A percentile compares a stretch with the other conserved stretches of the same genome.
phyloP scores from a whole-genome alignment of 2,888 invertebrate genomes.

The Harpalus rubripes region DNA sequence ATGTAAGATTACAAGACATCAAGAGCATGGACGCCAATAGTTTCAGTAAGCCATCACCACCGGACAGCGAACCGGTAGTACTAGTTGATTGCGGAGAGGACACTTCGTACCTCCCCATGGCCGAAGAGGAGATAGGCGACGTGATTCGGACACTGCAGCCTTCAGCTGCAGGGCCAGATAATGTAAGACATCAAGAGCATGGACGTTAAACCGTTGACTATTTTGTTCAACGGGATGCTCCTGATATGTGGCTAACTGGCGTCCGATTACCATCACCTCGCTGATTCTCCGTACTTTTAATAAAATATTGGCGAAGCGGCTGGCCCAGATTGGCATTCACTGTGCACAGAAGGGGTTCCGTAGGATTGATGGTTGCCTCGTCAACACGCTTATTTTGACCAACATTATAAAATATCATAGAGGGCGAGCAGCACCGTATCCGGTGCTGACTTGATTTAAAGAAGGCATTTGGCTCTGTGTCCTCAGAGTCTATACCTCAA shows the following conservation, averaged over 20 bases:
- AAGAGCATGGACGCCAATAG: neutral
- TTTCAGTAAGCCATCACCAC: neutral
- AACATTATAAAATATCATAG: too few relatives aligned
- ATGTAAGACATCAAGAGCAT: neutral
- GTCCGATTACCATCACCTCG: neutral
- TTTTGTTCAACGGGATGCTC: neutral
- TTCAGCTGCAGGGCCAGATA: neutral
- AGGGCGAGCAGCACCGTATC: neutral
- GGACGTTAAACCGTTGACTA: neutral
- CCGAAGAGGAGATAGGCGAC: neutral
- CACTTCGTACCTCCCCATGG: neutral
- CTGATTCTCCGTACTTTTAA: neutral
- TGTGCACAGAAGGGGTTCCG: too few relatives aligned
- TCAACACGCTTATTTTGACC: too few relatives aligned
- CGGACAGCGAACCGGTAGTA: neutral
- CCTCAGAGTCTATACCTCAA: neutral
- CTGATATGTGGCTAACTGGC: neutral
- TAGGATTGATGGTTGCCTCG: too few relatives aligned
- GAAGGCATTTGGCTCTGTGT: slow-evolving; percentile 16
- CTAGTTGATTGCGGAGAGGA: neutral
- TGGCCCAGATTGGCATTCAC: neutral
- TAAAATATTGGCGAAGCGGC: neutral
- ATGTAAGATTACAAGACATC: neutral
- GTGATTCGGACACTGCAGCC: neutral
- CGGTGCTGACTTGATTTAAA: slow-evolving; percentile 10